Evolutionary conservation across 2,113 vertebrate species (phyloP), one percentile per base, ranked within the genome.

Genomic region (Ariopsis seemanni): DNA sequence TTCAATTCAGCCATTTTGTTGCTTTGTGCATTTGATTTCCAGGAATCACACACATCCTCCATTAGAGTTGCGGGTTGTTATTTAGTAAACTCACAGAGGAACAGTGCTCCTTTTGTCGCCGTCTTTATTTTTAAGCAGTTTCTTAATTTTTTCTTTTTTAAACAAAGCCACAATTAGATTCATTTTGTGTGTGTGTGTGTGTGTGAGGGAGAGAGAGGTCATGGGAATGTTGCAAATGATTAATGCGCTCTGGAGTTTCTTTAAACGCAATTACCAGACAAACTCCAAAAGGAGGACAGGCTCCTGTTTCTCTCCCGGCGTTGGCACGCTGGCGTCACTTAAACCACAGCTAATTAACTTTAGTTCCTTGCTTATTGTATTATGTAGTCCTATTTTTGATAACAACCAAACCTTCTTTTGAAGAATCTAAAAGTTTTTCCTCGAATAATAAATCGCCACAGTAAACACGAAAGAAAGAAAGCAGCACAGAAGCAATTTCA

Each of bases 91-190:
- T 55, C 14, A 30, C 7, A 17, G n/a, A 20, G 50, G 15, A 53
- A 92, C 87, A 92, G 82, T 15, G 9, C 7, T 0, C 12, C 12
- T 67, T 42, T 86, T 93, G 90, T 92, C 74, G n/a, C 34, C 48
- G 63, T 87, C 79, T 22, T 83, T 65, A 87, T 92, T 92, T 90
- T 91, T 30, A 55, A 25, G 25, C 48, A 20, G 52, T 25, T 80
- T 88, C 10, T 89, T 4, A 0, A 18, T 53, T 4, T 89, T 69
- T 85, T 82, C 4, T 42, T 42, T 42, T 42, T 42, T 3, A 42
- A 42, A 91, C 88, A 91, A 89, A 86, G 52, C 20, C 30, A 30
- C 15, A 62, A 90, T 91, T 55, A 65, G 89, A 91, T 89, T 90
- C 50, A 8, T 27, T 53, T 80, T 25, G 65, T 60, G 10, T 71